Evolutionary conservation across 2,888 invertebrate genomes (phyloP).

Genomic region (Escarpia spicata): DNA sequence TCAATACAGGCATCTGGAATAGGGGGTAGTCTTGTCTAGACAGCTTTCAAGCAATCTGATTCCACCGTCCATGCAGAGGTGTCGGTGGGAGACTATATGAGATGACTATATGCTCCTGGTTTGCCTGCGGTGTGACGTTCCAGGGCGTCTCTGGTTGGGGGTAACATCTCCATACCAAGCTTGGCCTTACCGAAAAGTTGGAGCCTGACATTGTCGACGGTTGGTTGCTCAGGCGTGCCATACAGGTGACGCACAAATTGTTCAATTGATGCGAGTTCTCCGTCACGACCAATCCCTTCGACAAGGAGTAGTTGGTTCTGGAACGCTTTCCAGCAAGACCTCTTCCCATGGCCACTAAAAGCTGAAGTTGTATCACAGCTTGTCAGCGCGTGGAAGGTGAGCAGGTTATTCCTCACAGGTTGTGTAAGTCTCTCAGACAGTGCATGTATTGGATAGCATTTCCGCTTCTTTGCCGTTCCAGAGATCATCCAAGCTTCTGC

Average conservation of each 20-base stretch:
- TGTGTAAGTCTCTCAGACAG: too few species aligned
- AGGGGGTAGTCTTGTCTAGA: neutral
- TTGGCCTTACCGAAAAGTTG: too few species aligned
- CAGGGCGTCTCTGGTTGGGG: slow-evolving; percentile 20
- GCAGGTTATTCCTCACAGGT: neutral
- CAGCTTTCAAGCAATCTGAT: slow-evolving; percentile 6
- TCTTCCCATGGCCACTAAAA: neutral
- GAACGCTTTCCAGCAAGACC: neutral
- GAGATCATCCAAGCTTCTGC: too few species aligned
- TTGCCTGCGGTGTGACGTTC: neutral
- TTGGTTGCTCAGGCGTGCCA: too few species aligned
- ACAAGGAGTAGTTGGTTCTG: neutral
- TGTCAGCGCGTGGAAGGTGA: neutral
- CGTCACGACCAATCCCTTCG: too few species aligned
- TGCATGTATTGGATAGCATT: too few species aligned
- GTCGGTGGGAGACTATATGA: neutral
- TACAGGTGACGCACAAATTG: too few species aligned
- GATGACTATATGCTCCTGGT: slow-evolving; percentile 20
- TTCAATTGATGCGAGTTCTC: too few species aligned
- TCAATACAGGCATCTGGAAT: neutral
- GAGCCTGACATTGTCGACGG: too few species aligned
- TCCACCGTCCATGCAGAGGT: neutral
- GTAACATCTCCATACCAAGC: too few species aligned
- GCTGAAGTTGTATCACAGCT: neutral
- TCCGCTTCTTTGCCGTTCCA: too few species aligned